Base-by-base conservation (phyloP, 2,888 invertebrate species). In the Smittia aterrima region DNA sequence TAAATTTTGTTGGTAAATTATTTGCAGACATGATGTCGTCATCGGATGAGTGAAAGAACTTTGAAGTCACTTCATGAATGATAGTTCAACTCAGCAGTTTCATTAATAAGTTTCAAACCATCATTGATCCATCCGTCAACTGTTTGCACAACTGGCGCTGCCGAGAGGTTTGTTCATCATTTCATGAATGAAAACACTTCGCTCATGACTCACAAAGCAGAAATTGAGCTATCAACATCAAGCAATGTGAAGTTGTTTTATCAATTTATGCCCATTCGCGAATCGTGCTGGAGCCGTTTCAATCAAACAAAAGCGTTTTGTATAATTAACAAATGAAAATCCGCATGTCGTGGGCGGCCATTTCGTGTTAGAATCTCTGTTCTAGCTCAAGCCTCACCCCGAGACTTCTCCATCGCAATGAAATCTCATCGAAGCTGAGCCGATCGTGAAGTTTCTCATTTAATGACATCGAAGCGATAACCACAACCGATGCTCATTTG, bases 131-230 rank as follows among this genome's bases (percentile, higher is more conserved):
- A 22, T 58, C 18, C 22, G 58, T 20, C 3, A 58, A 58, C n/a
- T 58, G 22, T 58, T 58, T 58, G 58, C 58, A 58, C 58, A 58
- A 58, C n/a, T 58, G 58, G 58, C 58, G 58, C 18, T 58, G 58
- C 4, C 58, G 47, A 47, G 4, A 47, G 2, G 58, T 58, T 58
- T 58, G 58, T 58, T 58, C 58, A 47, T 22, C 58, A 22, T 58
- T 58, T 58, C 47, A 58, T 58, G 58, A 58, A 58, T 58, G 58
- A 58, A 58, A 22, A 58, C 58, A 22, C 1, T 58, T 58, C 13
- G 58, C n/a, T n/a, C 4, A 22, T 58, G 58, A 58, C 3, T 58
- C 58, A 58, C 58, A 13, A 38, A 58, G n/a, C 22, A 13, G 22
- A 58, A 58, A 58, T 58, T 58, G 22, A 58, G 58, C 58, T 58